These are phyloP conservation scores for Hydrophis major DNA, from an alignment of 2,797 vertebrate species.

Conservation along the genomic window DNA sequence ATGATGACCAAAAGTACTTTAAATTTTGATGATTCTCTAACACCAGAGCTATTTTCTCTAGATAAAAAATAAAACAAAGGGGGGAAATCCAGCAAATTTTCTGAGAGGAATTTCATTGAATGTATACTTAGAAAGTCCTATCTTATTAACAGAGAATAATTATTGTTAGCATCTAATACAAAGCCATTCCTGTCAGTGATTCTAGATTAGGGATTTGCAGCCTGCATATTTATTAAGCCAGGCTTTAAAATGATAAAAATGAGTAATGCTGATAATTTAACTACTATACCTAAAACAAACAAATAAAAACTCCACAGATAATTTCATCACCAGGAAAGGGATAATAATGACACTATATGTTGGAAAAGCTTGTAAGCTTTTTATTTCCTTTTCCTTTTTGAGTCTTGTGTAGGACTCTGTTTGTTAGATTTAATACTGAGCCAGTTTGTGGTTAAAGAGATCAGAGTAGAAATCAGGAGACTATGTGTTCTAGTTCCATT, in stretches of 20 bases:
- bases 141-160: background rate
- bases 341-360: background rate
- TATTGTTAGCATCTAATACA: background rate
- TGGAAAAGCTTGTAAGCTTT: background rate
- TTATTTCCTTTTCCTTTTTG: background rate
- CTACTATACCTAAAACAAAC: background rate
- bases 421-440: background rate
- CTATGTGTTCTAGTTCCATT: background rate
- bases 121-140: constrained; percentile 30
- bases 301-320: background rate
- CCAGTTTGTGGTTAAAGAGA: background rate
- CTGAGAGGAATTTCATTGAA: constrained; percentile 26
- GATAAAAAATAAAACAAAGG: background rate
- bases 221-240: background rate
- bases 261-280: background rate
- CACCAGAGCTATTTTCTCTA: background rate
- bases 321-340: background rate
- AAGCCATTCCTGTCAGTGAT: background rate
- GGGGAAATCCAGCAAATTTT: background rate
- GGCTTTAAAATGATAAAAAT: background rate
- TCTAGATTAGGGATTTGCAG: background rate
- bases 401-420: background rate
- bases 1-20: background rate
- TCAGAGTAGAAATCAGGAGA: background rate
- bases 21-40: background rate